These are phyloP conservation scores for Rhodophaea formosa DNA, from an alignment of 2,888 invertebrate species.

Conservation along the genomic window DNA sequence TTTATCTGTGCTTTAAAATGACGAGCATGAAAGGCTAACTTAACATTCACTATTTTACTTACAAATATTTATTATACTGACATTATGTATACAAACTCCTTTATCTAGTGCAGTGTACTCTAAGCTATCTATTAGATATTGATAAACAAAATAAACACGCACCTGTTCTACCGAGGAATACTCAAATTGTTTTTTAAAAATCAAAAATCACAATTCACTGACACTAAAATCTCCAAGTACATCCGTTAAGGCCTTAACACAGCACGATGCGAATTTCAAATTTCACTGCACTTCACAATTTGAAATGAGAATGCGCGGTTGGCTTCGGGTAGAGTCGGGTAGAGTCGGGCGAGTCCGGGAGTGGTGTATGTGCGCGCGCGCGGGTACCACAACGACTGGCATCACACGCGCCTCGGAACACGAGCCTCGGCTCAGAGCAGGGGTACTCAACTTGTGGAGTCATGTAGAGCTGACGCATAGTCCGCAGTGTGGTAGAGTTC, in stretches of 20 bases:
- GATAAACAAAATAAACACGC: constrained; percentile 32
- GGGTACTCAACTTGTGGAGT: constrained; percentile 44
- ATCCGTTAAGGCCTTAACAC: constrained; percentile 36
- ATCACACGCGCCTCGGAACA: constrained; percentile 66
- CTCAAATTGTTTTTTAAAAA: constrained; percentile 7
- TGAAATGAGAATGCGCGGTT: constrained; percentile 32
- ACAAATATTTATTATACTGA: constrained; percentile 1
- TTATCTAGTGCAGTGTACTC: constrained; percentile 22
- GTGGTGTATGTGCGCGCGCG: constrained; percentile 44
- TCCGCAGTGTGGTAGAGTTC: not conserved
- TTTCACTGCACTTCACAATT: constrained; percentile 33
- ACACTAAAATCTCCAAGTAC: constrained; percentile 39
- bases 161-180: constrained; percentile 20
- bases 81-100: constrained; percentile 15
- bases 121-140: constrained; percentile 14
- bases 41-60: not conserved
- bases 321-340: constrained; percentile 5
- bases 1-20: not conserved
- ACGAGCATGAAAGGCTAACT: not conserved
- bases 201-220: constrained; percentile 9
- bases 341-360: not conserved
- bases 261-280: constrained; percentile 42
- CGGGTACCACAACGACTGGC: constrained; percentile 70
- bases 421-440: constrained; percentile 53
- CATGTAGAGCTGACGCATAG: constrained; percentile 7